Evolutionary conservation across 2,797 vertebrate species (phyloP), one percentile per base, ranked within the genome.

Genomic region (Sparus aurata): DNA sequence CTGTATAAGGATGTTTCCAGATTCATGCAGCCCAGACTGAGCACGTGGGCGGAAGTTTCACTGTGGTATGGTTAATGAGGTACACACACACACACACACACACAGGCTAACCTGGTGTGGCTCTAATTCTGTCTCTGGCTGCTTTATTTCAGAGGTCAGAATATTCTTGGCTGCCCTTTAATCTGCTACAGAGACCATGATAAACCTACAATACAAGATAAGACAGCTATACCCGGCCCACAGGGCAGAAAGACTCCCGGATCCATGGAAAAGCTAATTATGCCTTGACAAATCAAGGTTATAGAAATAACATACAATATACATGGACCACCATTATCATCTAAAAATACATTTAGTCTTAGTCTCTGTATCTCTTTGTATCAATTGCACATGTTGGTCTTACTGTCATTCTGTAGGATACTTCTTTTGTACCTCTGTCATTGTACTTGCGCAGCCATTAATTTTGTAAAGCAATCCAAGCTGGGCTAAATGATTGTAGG

Each of bases 51-150:
- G 22, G 70, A 83, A 20, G 68, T 71, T 79, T 81, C 34, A 5
- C 81, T 78, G 81, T 64, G 71, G 59, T 58, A 18, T n/a, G 63
- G 68, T 74, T 75, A 80, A 74, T 73, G 75, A 88, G 50, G 60
- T 49, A 61, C 72, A 83, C 60, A 74, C 53, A 68, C 71, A 57
- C 57, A 68, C 69, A 84, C 63, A 73, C 69, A 84, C 63, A 73
- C 60, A 68, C 68, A 61, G 34, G 53, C 59, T 76, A 74, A 85
- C 71, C 67, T 73, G 77, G 43, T 38, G 58, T 20, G 49, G 54
- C 49, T 71, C 58, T 84, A 67, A 83, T 69, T 66, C 60, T 61
- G 67, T 68, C 18, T 50, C 52, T 70, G 38, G 47, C 77, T 81
- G 61, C 78, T 76, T 78, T 69, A 67, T 67, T 58, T 52, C 15